Base-by-base conservation (phyloP, 2,888 invertebrate species). In the Acronicta leporina region DNA sequence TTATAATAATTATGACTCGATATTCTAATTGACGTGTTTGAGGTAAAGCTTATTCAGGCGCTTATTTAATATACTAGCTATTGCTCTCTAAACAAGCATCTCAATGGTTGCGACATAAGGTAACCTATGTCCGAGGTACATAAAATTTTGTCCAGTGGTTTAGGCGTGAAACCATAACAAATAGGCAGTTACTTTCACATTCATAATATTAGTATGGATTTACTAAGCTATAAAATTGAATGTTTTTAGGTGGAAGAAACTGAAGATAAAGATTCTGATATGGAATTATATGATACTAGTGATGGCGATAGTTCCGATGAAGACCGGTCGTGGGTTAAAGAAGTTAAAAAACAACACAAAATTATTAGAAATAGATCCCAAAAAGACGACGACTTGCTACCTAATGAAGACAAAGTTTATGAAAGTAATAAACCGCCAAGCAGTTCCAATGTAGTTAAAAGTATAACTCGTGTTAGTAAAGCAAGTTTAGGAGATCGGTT, bases 291-390 rank as follows among this genome's bases (percentile, higher is more conserved):
- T 71, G 87, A 89, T 57, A 79, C 88, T 1, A 91, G 87, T 66
- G 89, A 88, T 33, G 92, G 89, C 42, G 79, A 65, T 27, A 92
- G 97, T 85, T 97, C 98, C 1, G 98, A 98, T 75, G 98, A 98
- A 84, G 97, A 98, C 54, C 96, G 96, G 64, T 95, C 96, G 6
- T 98, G 97, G 97, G 95, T 96, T 0, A 96, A 96, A 82, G 97
- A 98, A 90, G 96, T 98, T 59, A 97, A 97, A 81, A 96, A 96
- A 81, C 96, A 97, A 81, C 96, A 97, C 83, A 95, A 95, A 80
- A 91, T 95, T n/a, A 95, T 96, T 14, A 94, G 96, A 64, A 85
- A 89, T 46, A 89, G 85, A 63, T 81, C 85, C n/a, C 80, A 86
- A 43, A 83, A 88, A 14, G 84, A 90, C 47, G 87, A 88, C 13